phyloP scores from a whole-genome alignment of 1,140 invertebrate species.

The Drosophila navojoa region DNA sequence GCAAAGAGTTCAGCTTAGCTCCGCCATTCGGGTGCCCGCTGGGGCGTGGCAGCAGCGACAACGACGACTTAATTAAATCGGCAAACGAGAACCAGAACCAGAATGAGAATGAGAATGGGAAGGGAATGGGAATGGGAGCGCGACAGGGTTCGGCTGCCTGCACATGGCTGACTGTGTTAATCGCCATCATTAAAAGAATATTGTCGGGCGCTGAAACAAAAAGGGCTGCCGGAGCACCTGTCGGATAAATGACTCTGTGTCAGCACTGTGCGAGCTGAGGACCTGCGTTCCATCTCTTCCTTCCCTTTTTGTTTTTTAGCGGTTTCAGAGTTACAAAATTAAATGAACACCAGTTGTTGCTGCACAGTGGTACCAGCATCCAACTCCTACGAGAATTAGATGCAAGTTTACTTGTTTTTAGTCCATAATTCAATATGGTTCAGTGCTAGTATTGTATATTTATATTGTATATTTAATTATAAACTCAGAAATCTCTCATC shows the following conservation, averaged over 20 bases:
- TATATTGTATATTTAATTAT: too few relatives aligned
- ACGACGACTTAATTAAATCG: conserved; percentile 75
- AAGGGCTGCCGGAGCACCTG: conserved; percentile 61
- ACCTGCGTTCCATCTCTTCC: conserved; percentile 53
- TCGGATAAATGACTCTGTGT: conserved; percentile 12
- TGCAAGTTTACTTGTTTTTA: too few relatives aligned
- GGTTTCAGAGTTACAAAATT: conserved; percentile 53
- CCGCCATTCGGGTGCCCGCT: background rate
- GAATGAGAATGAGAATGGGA: too few relatives aligned
- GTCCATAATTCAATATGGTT: too few relatives aligned
- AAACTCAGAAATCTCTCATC: too few relatives aligned
- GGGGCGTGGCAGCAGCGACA: conserved; percentile 33
- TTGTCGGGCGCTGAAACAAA: conserved; percentile 74
- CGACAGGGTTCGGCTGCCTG: conserved; percentile 18
- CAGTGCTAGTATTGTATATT: too few relatives aligned
- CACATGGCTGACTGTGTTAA: conserved; percentile 51
- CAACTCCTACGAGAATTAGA: too few relatives aligned
- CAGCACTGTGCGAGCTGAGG: conserved; percentile 45
- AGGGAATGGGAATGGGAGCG: background rate
- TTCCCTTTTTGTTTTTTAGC: conserved; percentile 24
- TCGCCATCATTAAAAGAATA: conserved; percentile 77
- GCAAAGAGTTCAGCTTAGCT: conserved; percentile 2
- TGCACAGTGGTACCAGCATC: background rate
- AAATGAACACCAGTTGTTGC: conserved; percentile 23
- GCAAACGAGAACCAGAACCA: background rate